A percentile compares a stretch with the other conserved stretches of the same genome.
Evolutionary conservation across 2,888 invertebrate species (phyloP).

Genomic region (Cynaeus angustus): DNA sequence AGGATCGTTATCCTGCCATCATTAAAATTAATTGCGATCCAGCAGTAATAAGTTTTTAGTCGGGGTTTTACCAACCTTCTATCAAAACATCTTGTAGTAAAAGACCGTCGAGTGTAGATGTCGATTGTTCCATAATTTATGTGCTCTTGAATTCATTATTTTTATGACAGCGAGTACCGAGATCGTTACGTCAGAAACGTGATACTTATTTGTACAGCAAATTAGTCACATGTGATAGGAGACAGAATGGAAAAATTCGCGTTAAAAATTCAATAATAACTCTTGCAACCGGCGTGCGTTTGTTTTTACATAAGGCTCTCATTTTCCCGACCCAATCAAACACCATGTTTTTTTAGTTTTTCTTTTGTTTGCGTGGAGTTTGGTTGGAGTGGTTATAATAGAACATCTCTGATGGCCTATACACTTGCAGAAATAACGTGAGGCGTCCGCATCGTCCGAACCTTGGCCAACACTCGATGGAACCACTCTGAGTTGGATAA

Average conservation of each 20-base stretch:
- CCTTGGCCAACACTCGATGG: slow-evolving; percentile 38
- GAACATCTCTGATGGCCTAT: slow-evolving; percentile 41
- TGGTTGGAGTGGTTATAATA: slow-evolving; percentile 23
- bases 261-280: neutral
- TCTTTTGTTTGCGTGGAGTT: slow-evolving; percentile 16
- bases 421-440: slow-evolving; percentile 43
- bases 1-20: slow-evolving; percentile 24
- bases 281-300: neutral
- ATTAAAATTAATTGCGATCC: slow-evolving; percentile 37
- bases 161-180: slow-evolving; percentile 20
- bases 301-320: slow-evolving; percentile 20
- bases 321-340: slow-evolving; percentile 26
- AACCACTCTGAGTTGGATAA: slow-evolving; percentile 30
- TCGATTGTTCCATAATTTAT: slow-evolving; percentile 8
- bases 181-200: slow-evolving; percentile 37
- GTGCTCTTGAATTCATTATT: slow-evolving; percentile 4
- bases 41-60: slow-evolving; percentile 37
- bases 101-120: too few species aligned
- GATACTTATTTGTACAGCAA: slow-evolving; percentile 36
- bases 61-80: too few species aligned
- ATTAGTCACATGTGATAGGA: slow-evolving; percentile 33
- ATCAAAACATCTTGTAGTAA: slow-evolving; percentile 11
- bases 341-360: slow-evolving; percentile 14
- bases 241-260: slow-evolving; percentile 27
- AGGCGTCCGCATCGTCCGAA: slow-evolving; percentile 39